Conservation (phyloP, 1,140 invertebrate species). For the Popillia japonica region DNA sequence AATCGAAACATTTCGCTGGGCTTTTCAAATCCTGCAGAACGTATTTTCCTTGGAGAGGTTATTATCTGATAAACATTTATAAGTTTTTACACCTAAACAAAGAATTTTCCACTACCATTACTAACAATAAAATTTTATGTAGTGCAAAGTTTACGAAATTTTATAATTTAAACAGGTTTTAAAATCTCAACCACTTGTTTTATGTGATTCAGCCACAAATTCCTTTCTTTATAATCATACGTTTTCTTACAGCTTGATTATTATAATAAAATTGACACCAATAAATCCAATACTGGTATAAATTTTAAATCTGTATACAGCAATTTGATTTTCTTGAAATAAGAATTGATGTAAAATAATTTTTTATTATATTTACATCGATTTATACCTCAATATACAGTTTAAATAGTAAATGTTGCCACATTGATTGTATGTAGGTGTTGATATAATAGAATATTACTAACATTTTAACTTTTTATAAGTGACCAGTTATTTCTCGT, state of each 20-base stretch:
- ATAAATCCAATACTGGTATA: not conserved
- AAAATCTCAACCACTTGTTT: not conserved
- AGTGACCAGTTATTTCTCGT: no score
- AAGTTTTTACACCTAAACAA: slow-evolving; percentile 15
- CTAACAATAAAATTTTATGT: slow-evolving; percentile 16
- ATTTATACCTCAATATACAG: not conserved
- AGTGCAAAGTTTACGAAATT: not conserved
- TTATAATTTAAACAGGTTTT: not conserved
- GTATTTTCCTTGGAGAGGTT: slow-evolving; percentile 6
- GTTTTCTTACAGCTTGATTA: not conserved
- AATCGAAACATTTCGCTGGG: slow-evolving; percentile 5
- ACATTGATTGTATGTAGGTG: not conserved
- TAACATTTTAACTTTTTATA: no score
- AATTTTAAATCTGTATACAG: slow-evolving; percentile 8
- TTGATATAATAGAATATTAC: not conserved
- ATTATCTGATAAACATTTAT: slow-evolving; percentile 2
- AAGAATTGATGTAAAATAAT: slow-evolving; percentile 9
- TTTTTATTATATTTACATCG: slow-evolving; percentile 24
- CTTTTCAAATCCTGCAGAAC: slow-evolving; percentile 8
- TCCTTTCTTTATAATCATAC: not conserved
- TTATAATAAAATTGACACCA: slow-evolving; percentile 5
- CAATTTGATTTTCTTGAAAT: not conserved
- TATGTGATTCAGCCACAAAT: no score
- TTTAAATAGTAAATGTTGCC: not conserved
- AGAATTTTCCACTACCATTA: slow-evolving; percentile 1